phyloP scores from a whole-genome alignment of 2,113 vertebrate genomes.

The Oreocharis arfaki region DNA sequence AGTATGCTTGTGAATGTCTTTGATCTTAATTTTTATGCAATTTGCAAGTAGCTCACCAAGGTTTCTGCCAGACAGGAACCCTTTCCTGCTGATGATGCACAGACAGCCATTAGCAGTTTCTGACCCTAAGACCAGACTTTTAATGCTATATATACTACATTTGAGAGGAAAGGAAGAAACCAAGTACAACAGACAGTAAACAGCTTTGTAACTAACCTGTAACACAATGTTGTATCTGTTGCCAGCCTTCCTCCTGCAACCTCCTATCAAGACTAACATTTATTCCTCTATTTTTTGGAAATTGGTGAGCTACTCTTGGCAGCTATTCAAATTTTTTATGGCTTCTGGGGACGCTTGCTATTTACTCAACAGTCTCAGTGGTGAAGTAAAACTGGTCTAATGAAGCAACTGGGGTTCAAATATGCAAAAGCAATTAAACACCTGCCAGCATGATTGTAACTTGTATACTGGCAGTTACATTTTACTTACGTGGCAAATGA shows the following conservation, averaged over 20 bases:
- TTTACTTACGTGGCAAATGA: neutral
- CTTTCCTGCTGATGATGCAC: neutral
- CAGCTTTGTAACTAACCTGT: neutral
- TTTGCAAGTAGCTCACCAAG: neutral
- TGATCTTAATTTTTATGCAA: neutral
- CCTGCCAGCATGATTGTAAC: neutral
- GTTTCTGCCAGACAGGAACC: neutral
- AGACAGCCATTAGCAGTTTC: neutral
- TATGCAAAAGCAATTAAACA: neutral
- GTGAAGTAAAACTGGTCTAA: neutral
- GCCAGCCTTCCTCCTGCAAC: neutral
- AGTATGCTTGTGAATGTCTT: neutral
- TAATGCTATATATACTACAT: neutral
- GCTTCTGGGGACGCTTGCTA: neutral
- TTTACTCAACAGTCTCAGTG: neutral
- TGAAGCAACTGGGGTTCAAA: neutral
- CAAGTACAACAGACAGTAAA: neutral
- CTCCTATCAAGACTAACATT: neutral
- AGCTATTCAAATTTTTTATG: neutral
- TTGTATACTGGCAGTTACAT: neutral
- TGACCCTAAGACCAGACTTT: neutral
- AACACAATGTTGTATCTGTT: neutral
- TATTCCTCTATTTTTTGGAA: constrained; percentile 11
- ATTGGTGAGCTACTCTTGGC: constrained; percentile 12
- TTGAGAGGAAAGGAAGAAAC: neutral